Base-by-base conservation (phyloP, 1,140 invertebrate genomes). In the Danaus plexippus region DNA sequence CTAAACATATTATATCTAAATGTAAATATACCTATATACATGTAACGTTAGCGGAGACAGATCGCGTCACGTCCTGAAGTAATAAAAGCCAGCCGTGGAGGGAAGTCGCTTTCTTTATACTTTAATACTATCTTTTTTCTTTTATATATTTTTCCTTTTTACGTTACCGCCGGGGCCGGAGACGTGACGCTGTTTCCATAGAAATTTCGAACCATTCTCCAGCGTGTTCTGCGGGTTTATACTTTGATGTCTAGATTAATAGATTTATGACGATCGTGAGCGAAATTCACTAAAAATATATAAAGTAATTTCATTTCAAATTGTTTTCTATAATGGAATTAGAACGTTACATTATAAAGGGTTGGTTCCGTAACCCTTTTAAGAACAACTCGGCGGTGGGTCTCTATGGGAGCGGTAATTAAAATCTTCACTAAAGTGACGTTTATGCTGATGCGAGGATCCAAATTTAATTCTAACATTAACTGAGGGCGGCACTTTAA, bases 401-500 rank as follows among this genome's bases (percentile, higher is more conserved):
- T 83, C 78, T 67, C 56, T 48, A 52, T 61, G 64, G 51, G 64
- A 59, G 56, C 56, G 69, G 79, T 85, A 85, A 85, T 85, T 85
- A 85, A 85, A 83, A 79, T 66, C 74, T 85, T 67, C 61, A 60
- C 66, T 61, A 55, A 59, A 73, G 74, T 85, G 82, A 85, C 82
- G 82, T 85, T 85, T 78, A 85, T 75, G 75, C 75, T 83, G 80
- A 83, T 82, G 73, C 71, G 64, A 68, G 71, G 71, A 75, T 69
- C 59, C 69, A 55, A 62, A 32, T 32, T 32, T 32, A 32, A 32
- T 32, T 32, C 22, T 32, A 3, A 32, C 57, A 67, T 77, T 81
- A 82, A 85, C 77, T 76, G 76, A 62, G 66, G 73, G 75, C 73
- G 75, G 65, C 69, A 57, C 76, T 82, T 82, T 83, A 57, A 63